Percentiles rank a stretch among this genome's conserved stretches.
phyloP scores from a whole-genome alignment of 2,888 invertebrate genomes.

The Nudaria mundana region DNA sequence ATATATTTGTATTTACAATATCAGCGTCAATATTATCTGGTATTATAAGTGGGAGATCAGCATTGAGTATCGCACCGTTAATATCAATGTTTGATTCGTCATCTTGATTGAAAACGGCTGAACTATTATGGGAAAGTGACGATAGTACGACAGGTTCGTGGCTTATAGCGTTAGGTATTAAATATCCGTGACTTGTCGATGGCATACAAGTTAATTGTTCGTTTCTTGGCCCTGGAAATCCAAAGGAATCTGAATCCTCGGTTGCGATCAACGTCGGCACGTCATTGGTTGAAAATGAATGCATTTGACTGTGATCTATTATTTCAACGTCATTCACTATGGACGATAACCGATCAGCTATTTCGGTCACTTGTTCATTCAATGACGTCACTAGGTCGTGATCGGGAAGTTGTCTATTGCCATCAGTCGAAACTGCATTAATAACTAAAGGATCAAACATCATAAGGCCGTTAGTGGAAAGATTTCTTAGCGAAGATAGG shows the following conservation, averaged over 20 bases:
- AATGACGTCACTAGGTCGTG: slow-evolving; percentile 71
- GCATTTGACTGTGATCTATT: slow-evolving; percentile 53
- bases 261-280: slow-evolving; percentile 62
- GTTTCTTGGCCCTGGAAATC: slow-evolving; percentile 54
- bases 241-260: slow-evolving; percentile 49
- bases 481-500: slow-evolving; percentile 62
- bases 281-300: slow-evolving; percentile 72
- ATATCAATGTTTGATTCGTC: slow-evolving; percentile 47
- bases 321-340: slow-evolving; percentile 65
- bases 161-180: slow-evolving; percentile 83
- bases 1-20: slow-evolving; percentile 76
- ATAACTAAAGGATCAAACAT: slow-evolving; percentile 76
- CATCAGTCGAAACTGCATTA: slow-evolving; percentile 57
- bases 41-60: slow-evolving; percentile 64
- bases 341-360: slow-evolving; percentile 70
- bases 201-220: slow-evolving; percentile 77
- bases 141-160: slow-evolving; percentile 80
- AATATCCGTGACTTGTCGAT: slow-evolving; percentile 83
- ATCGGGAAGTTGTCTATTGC: slow-evolving; percentile 65
- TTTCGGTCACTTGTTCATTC: slow-evolving; percentile 76
- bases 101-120: slow-evolving; percentile 68
- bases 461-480: slow-evolving; percentile 73
- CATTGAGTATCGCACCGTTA: slow-evolving; percentile 47
- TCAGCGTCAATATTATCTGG: slow-evolving; percentile 67
- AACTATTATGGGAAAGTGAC: slow-evolving; percentile 74